These are phyloP conservation scores for Colius striatus DNA, from an alignment of 2,113 vertebrate genomes.

Conservation along the genomic window DNA sequence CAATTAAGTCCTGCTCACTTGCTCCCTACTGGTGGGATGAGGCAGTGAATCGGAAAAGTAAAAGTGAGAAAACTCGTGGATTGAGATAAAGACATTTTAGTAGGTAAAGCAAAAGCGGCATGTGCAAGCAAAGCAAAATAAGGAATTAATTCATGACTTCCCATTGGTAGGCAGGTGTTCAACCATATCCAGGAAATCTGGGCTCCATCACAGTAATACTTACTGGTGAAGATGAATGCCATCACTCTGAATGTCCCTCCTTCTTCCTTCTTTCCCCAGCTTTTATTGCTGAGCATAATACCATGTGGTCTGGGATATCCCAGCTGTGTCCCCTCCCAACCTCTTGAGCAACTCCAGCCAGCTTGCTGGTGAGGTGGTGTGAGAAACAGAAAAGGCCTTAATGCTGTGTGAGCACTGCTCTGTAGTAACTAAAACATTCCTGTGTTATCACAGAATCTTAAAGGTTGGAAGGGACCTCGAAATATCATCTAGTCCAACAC, in stretches of 20 bases:
- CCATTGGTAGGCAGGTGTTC: neutral
- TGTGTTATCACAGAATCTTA: neutral
- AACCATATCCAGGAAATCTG: neutral
- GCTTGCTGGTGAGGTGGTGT: rapidly evolving
- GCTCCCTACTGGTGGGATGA: rapidly evolving
- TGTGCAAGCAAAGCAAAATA: neutral
- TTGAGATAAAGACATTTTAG: neutral
- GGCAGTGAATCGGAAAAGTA: neutral
- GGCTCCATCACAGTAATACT: rapidly evolving
- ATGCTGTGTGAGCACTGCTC: neutral
- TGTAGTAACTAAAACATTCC: neutral
- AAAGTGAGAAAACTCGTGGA: neutral
- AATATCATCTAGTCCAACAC: no score
- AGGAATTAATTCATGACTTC: neutral
- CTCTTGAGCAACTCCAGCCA: neutral
- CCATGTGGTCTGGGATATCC: neutral
- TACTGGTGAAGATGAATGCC: neutral
- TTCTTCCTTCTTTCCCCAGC: neutral
- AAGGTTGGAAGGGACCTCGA: no score
- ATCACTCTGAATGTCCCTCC: neutral
- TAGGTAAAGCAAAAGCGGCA: neutral
- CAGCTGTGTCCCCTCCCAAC: neutral
- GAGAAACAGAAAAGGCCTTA: neutral
- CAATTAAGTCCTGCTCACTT: neutral
- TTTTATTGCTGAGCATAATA: neutral